Base-by-base conservation (phyloP, 2,888 invertebrate species). In the Dorcus parallelipipedus region DNA sequence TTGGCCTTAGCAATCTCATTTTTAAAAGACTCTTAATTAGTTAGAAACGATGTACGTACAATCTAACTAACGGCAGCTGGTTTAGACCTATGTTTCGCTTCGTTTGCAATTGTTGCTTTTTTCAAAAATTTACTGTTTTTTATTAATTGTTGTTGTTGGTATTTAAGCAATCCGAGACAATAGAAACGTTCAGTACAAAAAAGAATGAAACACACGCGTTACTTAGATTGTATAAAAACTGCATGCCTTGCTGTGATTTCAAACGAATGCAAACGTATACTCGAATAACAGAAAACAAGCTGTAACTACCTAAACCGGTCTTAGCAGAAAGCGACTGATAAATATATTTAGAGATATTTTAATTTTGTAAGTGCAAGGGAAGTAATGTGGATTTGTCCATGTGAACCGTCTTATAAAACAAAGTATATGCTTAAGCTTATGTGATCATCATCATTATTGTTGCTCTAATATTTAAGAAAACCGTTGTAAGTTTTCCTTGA, bases 381-480 rank as follows among this genome's bases (percentile, higher is more conserved):
- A 50, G 20, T 45, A 17, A 45, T 10, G 14, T 9, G 45, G 45
- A 45, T 17, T 17, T 45, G 45, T 45, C 45, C 43, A 43, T 14
- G 38, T 14, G 17, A 43, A 43, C 17, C 39, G 50, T 26, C 45
- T 56, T 45, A 56, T 45, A 51, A 50, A 50, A 51, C n/a, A 33
- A 33, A 33, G 26, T 39, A 14, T 20, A 59, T 52, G 56, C 54
- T 59, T 55, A 55, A 48, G 59, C 59, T 59, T 59, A 50, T 59
- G 54, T 55, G 54, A 59, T 52, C 54, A 49, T 45, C 9, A 10
- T 45, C 9, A 10, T 20, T 45, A 45, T 45, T 45, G 42, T 42
- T 42, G 45, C 23, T 45, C 45, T 45, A 45, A 45, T 23, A 10
- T 45, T 45, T 45, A 45, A 45, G 45, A 53, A 49, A 56, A 53